Conservation (phyloP, 2,888 invertebrate genomes). For the Toxonevra muliebris region DNA sequence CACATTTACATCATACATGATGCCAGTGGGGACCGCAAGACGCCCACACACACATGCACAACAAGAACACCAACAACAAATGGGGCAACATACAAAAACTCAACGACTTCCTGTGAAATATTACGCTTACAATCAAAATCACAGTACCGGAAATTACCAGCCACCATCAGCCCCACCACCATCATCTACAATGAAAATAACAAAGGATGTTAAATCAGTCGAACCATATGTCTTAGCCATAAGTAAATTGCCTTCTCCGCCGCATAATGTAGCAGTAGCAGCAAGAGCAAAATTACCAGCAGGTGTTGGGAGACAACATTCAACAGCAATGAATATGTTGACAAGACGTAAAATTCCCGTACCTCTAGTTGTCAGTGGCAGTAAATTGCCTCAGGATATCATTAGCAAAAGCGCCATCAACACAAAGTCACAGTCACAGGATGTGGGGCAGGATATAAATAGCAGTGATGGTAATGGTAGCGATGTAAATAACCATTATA, state of each 20-base stretch:
- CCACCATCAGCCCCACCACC: slow-evolving; percentile 22
- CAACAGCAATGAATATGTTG: not conserved
- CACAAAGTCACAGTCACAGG: slow-evolving; percentile 1
- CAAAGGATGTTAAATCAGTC: slow-evolving; percentile 16
- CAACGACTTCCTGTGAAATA: slow-evolving; percentile 51
- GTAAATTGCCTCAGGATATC: not conserved
- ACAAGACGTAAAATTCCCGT: not conserved
- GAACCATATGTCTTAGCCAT: slow-evolving; percentile 29
- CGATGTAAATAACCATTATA: not conserved
- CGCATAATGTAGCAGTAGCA: not conserved
- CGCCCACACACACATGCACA: not conserved
- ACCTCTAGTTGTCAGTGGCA: not conserved
- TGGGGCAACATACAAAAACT: slow-evolving; percentile 10
- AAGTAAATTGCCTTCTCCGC: slow-evolving; percentile 1
- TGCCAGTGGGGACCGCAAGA: not conserved
- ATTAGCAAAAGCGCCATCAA: not conserved
- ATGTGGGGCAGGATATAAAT: slow-evolving; percentile 14
- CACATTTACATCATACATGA: not conserved
- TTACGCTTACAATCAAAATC: slow-evolving; percentile 50
- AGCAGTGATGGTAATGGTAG: not conserved
- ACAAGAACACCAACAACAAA: slow-evolving; percentile 23
- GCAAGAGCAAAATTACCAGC: not conserved
- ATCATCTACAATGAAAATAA: not conserved
- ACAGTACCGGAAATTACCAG: slow-evolving; percentile 51
- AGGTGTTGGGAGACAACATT: not conserved